A percentile compares a stretch with the other conserved stretches of the same genome.
phyloP scores from a whole-genome alignment of 2,113 vertebrate species.

The Montifringilla adamsi region DNA sequence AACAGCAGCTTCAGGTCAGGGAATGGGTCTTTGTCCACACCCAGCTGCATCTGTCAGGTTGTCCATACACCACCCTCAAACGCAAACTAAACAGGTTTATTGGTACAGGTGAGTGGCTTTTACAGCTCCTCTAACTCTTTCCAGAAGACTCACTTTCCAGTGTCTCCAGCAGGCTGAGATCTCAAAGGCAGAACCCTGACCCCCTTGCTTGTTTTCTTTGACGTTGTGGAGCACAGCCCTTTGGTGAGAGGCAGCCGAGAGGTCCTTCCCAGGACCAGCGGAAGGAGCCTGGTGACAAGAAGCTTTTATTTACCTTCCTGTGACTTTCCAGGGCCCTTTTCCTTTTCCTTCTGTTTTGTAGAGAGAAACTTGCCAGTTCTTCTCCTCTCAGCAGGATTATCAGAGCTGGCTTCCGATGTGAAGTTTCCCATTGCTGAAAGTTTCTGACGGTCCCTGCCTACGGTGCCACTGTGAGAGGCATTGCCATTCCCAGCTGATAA shows the following conservation, averaged over 20 bases:
- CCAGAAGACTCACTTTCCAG: neutral
- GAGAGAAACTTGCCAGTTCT: neutral
- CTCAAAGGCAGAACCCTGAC: neutral
- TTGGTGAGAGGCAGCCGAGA: neutral
- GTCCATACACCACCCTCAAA: neutral
- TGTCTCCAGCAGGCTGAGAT: neutral
- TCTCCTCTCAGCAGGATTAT: neutral
- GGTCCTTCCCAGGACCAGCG: constrained; percentile 35
- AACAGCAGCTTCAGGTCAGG: neutral
- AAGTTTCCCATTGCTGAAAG: neutral
- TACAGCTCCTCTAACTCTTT: neutral
- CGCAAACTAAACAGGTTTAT: no score
- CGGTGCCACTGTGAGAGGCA: rapidly evolving
- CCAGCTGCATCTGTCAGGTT: neutral
- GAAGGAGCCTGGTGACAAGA: constrained; percentile 16
- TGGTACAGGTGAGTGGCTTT: neutral
- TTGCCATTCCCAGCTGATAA: neutral
- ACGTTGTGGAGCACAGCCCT: neutral
- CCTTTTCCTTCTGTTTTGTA: constrained; percentile 45
- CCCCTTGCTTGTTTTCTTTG: neutral
- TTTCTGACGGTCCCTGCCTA: neutral
- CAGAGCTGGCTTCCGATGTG: neutral
- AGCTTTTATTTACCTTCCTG: neutral
- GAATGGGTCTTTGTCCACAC: neutral
- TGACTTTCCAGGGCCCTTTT: constrained; percentile 23